Evolutionary conservation across 2,797 vertebrate genomes (phyloP), one percentile per base, ranked within the genome.

Genomic region (Gephyroberyx darwinii): DNA sequence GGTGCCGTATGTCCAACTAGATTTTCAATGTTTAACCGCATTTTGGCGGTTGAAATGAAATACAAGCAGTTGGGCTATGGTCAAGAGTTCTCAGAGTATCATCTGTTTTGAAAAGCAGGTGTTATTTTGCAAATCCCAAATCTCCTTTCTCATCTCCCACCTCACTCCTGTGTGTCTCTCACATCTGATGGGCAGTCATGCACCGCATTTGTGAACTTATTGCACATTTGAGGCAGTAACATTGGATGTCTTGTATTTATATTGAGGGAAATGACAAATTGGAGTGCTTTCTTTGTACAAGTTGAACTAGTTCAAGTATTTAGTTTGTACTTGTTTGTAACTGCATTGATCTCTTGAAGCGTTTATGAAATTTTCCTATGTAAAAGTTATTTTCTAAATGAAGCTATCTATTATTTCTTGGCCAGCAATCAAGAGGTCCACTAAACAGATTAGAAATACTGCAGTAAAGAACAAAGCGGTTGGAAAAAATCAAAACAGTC

Each of bases 91-190:
- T 82, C 33, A 1, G 72, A 75, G 74, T 88, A 78, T 92, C 82
- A 72, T 75, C 80, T 80, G 73, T 85, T 88, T 85, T 85, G 75
- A 87, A 88, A 88, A 83, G 75, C 83, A 87, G 88, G 89, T 93
- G 92, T 91, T 90, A 78, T 81, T 89, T 90, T 84, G 81, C 41
- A 62, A 90, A 82, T 91, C 91, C 90, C 90, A 91, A 90, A 88
- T 87, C 90, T 90, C 88, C 62, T 50, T 78, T 82, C 90, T 91
- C 90, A 91, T 92, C 83, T 90, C 77, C 77, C 86, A 86, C 89
- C 84, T 86, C 20, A 31, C 45, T 71, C 73, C 76, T 51, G 22
- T 68, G 80, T 74, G 82, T 83, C 62, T 88, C 60, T 78, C 79
- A 78, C 77, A 59, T 86, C 70, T 81, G 82, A 87, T 71, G 62